phyloP scores from a whole-genome alignment of 92 coral and sea anemone species.

The Epizoanthus ramosus region DNA sequence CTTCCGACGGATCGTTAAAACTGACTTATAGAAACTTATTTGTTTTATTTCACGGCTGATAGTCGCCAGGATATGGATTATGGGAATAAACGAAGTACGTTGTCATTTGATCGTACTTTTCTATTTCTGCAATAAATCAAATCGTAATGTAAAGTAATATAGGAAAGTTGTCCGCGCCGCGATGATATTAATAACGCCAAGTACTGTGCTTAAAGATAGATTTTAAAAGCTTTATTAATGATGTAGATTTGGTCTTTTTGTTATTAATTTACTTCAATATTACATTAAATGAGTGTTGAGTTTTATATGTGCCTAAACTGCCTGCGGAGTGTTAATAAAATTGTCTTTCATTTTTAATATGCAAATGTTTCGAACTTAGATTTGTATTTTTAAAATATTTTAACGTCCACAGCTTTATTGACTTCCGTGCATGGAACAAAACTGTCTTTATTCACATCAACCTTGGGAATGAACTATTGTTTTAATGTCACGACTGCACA shows the following conservation, averaged over 20 bases:
- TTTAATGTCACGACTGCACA: background rate
- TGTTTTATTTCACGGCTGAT: conserved; percentile 3
- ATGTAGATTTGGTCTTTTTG: background rate
- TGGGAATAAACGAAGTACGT: background rate
- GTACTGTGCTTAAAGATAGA: background rate
- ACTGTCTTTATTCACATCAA: background rate
- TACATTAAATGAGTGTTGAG: background rate
- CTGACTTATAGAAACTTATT: background rate
- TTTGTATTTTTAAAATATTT: too few relatives aligned
- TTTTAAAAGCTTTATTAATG: background rate
- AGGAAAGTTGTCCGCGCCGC: too few relatives aligned
- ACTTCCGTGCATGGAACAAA: background rate
- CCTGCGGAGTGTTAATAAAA: too few relatives aligned
- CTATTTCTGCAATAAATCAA: background rate
- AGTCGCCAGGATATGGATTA: conserved; percentile 4
- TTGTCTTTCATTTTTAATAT: too few relatives aligned
- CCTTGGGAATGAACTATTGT: background rate
- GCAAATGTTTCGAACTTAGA: too few relatives aligned
- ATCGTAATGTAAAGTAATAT: background rate
- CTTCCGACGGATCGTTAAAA: conserved; percentile 19
- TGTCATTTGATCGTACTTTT: background rate
- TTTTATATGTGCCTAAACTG: background rate
- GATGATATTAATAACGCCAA: too few relatives aligned
- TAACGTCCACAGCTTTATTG: background rate
- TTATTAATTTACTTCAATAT: background rate